phyloP scores from a whole-genome alignment of 2,797 vertebrate genomes.

The Catharus ustulatus region DNA sequence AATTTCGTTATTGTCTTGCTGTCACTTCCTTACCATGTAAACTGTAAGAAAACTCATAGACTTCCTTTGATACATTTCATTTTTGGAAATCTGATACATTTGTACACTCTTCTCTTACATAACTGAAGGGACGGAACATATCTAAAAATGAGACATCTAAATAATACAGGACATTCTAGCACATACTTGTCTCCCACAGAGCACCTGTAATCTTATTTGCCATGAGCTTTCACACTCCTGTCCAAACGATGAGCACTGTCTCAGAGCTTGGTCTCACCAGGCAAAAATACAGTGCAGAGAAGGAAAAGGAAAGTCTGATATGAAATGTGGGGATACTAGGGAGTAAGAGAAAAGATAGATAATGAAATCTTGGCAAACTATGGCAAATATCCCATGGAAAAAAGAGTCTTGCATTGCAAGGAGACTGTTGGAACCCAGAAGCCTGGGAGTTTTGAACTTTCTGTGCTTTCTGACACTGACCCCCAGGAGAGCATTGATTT shows the following conservation, averaged over 20 bases:
- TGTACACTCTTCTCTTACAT: background rate
- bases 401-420: background rate
- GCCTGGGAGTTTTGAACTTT: too few relatives aligned
- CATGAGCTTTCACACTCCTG: background rate
- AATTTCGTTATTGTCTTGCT: background rate
- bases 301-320: background rate
- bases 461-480: too few relatives aligned
- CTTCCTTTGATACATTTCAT: background rate
- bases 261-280: background rate
- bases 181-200: background rate
- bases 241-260: background rate
- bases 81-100: slow-evolving; percentile 26
- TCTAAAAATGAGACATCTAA: background rate
- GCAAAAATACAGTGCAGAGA: background rate
- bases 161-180: background rate
- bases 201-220: background rate
- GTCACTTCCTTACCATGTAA: background rate
- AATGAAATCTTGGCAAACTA: background rate
- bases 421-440: too few relatives aligned
- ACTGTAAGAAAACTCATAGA: background rate
- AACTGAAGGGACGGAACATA: background rate
- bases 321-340: background rate
- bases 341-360: background rate
- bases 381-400: background rate
- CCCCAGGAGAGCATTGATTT: too few relatives aligned